A percentile compares a stretch with the other conserved stretches of the same genome.
Evolutionary conservation across 2,888 invertebrate species (phyloP).

Genomic region (Alviniconcha strummeri): DNA sequence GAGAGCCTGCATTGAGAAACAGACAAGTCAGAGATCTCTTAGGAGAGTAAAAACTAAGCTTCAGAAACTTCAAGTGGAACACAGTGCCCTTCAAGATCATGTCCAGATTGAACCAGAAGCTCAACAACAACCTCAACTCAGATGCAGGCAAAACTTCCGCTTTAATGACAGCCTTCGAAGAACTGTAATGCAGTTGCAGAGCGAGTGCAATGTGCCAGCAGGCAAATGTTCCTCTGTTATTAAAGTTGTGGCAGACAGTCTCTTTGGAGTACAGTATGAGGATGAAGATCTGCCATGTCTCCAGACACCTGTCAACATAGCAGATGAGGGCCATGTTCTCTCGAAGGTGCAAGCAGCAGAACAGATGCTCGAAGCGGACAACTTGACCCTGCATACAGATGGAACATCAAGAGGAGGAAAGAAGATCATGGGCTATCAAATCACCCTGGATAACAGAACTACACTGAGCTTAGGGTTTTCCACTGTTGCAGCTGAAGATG

Average conservation of each 20-base stretch:
- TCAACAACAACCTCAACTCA: not conserved
- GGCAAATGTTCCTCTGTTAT: not conserved
- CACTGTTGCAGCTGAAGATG: constrained; percentile 11
- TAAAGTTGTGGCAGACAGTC: not conserved
- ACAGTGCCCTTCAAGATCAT: not conserved
- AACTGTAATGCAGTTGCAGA: not conserved
- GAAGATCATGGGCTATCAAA: too few species aligned
- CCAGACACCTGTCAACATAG: not conserved
- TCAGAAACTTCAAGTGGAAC: too few species aligned
- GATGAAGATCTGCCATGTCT: not conserved
- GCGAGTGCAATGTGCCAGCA: not conserved
- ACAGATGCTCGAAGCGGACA: not conserved
- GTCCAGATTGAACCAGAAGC: not conserved
- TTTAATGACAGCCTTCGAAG: not conserved
- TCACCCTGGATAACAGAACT: too few species aligned
- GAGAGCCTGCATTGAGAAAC: too few species aligned
- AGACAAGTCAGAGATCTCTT: not conserved
- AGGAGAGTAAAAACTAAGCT: not conserved
- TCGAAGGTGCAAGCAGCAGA: not conserved
- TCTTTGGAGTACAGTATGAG: too few species aligned
- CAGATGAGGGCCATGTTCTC: constrained; percentile 14
- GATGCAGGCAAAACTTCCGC: not conserved
- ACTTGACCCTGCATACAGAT: constrained; percentile 9
- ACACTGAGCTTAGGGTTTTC: constrained; percentile 22
- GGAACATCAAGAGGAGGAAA: too few species aligned